A percentile compares a stretch with the other conserved stretches of the same genome.
Conservation (phyloP, 64 coral and sea anemone genomes). For the Catalaphyllia jardinei region DNA sequence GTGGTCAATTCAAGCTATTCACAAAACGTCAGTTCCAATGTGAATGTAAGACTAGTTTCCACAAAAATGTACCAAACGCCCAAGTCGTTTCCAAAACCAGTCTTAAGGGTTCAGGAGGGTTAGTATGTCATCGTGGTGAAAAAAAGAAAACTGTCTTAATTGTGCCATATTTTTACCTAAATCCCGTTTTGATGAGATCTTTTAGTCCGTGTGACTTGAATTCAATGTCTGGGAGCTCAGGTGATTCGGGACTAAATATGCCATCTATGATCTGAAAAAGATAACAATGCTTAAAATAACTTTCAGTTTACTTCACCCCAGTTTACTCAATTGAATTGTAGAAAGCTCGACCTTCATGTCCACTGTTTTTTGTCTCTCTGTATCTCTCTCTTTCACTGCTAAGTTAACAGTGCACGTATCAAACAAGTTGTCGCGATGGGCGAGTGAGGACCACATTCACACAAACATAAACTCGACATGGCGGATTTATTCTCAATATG, state of each 20-base stretch:
- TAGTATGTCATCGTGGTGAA: no score
- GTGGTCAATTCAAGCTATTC: not conserved
- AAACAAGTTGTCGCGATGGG: no score
- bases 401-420: no score
- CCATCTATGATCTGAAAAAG: constrained; percentile 73
- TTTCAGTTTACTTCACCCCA: not conserved
- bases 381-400: no score
- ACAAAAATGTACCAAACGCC: no score
- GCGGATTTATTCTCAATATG: no score
- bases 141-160: no score
- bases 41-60: no score
- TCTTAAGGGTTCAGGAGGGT: no score
- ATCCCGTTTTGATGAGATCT: constrained; percentile 96
- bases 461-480: no score
- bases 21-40: not conserved
- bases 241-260: constrained; percentile 74
- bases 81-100: no score
- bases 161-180: constrained; percentile 70
- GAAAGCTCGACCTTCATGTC: not conserved
- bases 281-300: not conserved
- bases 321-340: not conserved
- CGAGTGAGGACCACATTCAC: no score
- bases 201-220: constrained; percentile 96
- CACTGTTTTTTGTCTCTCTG: not conserved
- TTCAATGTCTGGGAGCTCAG: constrained; percentile 90